phyloP scores from a whole-genome alignment of 2,797 vertebrate species.

The Anabacerthia variegaticeps region DNA sequence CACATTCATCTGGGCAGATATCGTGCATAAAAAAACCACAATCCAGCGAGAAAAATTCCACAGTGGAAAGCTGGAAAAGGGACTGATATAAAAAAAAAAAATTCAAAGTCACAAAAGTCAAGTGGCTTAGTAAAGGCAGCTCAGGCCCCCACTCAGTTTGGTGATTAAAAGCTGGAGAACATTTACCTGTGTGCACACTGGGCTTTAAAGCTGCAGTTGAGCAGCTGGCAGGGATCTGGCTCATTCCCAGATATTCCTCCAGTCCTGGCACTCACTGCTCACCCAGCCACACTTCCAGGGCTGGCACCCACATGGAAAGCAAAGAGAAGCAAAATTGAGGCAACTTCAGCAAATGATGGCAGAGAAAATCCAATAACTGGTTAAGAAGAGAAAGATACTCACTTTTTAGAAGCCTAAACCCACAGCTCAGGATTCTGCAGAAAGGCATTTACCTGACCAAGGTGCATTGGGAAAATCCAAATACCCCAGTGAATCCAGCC shows the following conservation, averaged over 20 bases:
- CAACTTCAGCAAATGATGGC: background rate
- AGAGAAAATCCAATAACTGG: background rate
- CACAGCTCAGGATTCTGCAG: background rate
- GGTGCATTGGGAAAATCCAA: background rate
- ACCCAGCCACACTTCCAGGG: background rate
- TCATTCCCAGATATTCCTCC: background rate
- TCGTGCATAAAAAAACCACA: background rate
- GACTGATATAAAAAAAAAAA: background rate
- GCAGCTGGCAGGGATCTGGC: background rate
- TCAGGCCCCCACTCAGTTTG: background rate
- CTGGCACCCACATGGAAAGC: background rate
- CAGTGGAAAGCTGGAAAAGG: background rate
- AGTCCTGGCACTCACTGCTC: background rate
- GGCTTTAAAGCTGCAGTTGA: background rate
- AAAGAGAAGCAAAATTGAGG: background rate
- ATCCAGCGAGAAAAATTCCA: background rate
- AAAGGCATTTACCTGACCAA: background rate
- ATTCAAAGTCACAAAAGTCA: background rate
- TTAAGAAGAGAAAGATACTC: background rate
- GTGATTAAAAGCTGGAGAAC: background rate
- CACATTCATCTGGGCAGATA: background rate
- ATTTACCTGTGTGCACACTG: background rate
- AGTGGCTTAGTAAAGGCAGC: background rate
- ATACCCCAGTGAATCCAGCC: background rate
- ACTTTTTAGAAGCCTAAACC: background rate